Base-by-base conservation (phyloP, 2,113 vertebrate species). In the Cochlearius cochlearius region DNA sequence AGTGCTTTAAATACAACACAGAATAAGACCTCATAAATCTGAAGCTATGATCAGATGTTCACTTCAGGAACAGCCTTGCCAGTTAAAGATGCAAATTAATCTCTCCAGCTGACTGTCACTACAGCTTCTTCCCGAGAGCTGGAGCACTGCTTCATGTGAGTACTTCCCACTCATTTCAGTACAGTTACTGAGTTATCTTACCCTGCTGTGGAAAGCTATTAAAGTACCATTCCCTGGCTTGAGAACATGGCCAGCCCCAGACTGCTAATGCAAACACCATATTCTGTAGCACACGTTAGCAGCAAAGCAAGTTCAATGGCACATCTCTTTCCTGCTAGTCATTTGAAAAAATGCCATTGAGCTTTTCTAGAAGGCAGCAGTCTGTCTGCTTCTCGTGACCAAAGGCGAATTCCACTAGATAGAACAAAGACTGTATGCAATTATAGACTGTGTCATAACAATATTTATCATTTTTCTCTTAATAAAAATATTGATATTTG, bases 281-380 rank as follows among this genome's bases (percentile, higher is more conserved):
- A 13, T 38, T 75, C 64, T 15, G 30, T 4, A 69, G n/a, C 63
- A 32, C 39, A 39, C 3, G 6, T 20, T 10, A 76, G 69, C 34
- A 79, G 25, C 27, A 50, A 21, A 76, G 36, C 5, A 55, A 52
- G 30, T n/a, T 43, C 60, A 75, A 3, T 3, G 7, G 23, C 60
- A 82, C 64, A 49, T 16, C 4, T 22, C 11, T 41, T 47, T 29
- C 56, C 38, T 1, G 0, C 3, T 4, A 30, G 11, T 6, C 4
- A 29, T 14, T 66, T 30, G 32, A 23, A 45, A 60, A 77, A 34
- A 20, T 2, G 6, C 8, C 18, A 12, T 12, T 59, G 26, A 39
- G n/a, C 7, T 69, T 87, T 39, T 25, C 29, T 9, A 64, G 21
- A 76, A 79, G 17, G 39, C 23, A 90, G 22, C 15, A 47, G 18